These are phyloP conservation scores for Ataeniobius toweri DNA, from an alignment of 2,797 vertebrate species.

Conservation along the genomic window DNA sequence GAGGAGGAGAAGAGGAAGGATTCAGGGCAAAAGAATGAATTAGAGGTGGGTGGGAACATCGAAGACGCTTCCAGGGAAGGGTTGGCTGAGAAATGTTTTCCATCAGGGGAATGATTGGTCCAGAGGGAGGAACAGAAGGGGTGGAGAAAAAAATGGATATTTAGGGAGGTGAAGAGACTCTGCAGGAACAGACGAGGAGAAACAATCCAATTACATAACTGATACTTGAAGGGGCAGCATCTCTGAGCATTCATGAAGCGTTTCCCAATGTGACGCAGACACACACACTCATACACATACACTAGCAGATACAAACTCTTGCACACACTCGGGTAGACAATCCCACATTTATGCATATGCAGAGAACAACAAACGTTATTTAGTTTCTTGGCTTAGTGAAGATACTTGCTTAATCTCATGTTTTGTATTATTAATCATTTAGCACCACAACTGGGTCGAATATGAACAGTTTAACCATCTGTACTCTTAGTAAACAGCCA, in stretches of 20 bases:
- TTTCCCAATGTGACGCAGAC: constrained; percentile 30
- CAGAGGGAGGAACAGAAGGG: constrained; percentile 7
- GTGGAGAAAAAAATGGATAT: constrained; percentile 28
- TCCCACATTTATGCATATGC: constrained; percentile 34
- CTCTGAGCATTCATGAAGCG: constrained; percentile 57
- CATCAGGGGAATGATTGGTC: constrained; percentile 20
- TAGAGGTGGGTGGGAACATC: constrained; percentile 21
- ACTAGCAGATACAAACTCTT: constrained; percentile 11
- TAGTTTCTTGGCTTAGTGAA: not conserved
- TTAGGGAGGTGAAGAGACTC: constrained; percentile 62
- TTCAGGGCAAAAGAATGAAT: constrained; percentile 32
- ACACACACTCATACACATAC: constrained; percentile 25
- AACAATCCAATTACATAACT: constrained; percentile 71
- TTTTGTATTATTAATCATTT: not conserved
- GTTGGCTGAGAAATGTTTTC: constrained; percentile 20
- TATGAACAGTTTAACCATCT: not conserved
- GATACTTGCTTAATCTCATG: not conserved
- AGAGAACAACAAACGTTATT: constrained; percentile 9
- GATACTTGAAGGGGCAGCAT: constrained; percentile 60
- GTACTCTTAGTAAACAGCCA: not conserved
- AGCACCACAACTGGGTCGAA: not conserved
- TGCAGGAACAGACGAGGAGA: constrained; percentile 72
- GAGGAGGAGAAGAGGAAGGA: constrained; percentile 12
- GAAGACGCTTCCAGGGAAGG: constrained; percentile 9
- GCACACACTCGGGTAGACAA: constrained; percentile 26